Percentiles rank a stretch among this genome's conserved stretches.
Evolutionary conservation across 2,888 invertebrate species (phyloP).

Genomic region (Drosophila falleni): DNA sequence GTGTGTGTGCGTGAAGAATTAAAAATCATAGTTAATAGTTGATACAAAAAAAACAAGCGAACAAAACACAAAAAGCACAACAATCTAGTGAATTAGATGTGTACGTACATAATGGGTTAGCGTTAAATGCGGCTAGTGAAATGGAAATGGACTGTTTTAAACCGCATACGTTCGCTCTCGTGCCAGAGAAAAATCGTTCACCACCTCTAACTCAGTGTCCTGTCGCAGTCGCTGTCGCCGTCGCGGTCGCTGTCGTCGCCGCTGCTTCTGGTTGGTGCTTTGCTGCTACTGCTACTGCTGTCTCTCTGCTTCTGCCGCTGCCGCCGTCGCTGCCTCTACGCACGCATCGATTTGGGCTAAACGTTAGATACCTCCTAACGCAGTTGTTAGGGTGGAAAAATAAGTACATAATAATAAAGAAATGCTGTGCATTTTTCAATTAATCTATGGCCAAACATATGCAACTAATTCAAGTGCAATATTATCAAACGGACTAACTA

Average conservation of each 20-base stretch:
- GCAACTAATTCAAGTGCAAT: conserved; percentile 62
- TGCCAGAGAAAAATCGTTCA: conserved; percentile 70
- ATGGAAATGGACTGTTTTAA: conserved; percentile 47
- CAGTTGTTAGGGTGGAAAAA: conserved; percentile 74
- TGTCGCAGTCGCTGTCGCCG: conserved; percentile 50
- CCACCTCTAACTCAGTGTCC: conserved; percentile 64
- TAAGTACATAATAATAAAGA: conserved; percentile 69
- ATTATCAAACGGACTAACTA: conserved; percentile 44
- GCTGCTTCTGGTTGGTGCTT: conserved; percentile 57
- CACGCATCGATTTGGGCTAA: conserved; percentile 80
- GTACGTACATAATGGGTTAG: conserved; percentile 45
- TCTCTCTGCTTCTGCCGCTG: conserved; percentile 33
- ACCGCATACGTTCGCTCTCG: conserved; percentile 51
- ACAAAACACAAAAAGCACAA: conserved; percentile 32
- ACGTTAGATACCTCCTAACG: conserved; percentile 81
- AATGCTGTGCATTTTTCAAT: conserved; percentile 64
- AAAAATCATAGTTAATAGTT: conserved; percentile 39
- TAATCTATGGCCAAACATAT: conserved; percentile 51
- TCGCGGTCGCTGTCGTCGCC: conserved; percentile 42
- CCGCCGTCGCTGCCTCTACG: conserved; percentile 58
- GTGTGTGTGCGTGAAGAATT: conserved; percentile 55
- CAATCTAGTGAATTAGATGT: conserved; percentile 39
- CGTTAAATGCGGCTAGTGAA: conserved; percentile 48
- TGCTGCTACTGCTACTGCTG: conserved; percentile 48
- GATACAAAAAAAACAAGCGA: not conserved